These are phyloP conservation scores for Acanthopagrus latus DNA, from an alignment of 2,797 vertebrate genomes.

Conservation along the genomic window DNA sequence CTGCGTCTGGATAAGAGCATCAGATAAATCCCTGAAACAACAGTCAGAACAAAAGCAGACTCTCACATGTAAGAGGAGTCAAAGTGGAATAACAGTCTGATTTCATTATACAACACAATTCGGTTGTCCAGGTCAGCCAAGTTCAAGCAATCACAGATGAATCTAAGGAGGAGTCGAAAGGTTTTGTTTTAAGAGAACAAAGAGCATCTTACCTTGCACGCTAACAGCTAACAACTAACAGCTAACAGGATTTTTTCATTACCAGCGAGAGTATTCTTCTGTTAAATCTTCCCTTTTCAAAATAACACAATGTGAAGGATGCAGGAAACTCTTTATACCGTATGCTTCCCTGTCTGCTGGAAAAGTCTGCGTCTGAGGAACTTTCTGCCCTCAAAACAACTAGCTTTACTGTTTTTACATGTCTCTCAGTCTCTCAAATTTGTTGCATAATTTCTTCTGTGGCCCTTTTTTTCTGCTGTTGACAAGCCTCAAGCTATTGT, in stretches of 20 bases:
- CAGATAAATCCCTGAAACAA: conserved; percentile 58
- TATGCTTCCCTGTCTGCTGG: not conserved
- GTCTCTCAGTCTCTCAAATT: not conserved
- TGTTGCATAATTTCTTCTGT: too few species aligned
- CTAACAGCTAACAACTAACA: conserved; percentile 24
- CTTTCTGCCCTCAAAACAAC: conserved; percentile 9
- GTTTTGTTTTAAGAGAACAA: conserved; percentile 60
- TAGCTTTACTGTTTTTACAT: not conserved
- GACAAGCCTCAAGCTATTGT: too few species aligned
- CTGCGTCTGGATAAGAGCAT: conserved; percentile 49
- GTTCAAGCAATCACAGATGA: conserved; percentile 60
- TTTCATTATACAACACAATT: conserved; percentile 58
- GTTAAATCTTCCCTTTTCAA: conserved; percentile 2
- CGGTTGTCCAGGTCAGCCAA: conserved; percentile 48
- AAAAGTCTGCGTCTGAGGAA: not conserved
- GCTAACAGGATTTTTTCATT: conserved; percentile 37
- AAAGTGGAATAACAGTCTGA: conserved; percentile 58
- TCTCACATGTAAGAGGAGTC: conserved; percentile 46
- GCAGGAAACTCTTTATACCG: not conserved
- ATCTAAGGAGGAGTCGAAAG: conserved; percentile 33
- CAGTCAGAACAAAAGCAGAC: conserved; percentile 32
- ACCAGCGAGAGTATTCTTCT: not conserved
- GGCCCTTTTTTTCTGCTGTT: too few species aligned
- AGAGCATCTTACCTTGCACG: conserved; percentile 42
- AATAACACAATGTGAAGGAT: conserved; percentile 3